Base-by-base conservation (phyloP, 2,888 invertebrate genomes). In the Cataglyphis livida region DNA sequence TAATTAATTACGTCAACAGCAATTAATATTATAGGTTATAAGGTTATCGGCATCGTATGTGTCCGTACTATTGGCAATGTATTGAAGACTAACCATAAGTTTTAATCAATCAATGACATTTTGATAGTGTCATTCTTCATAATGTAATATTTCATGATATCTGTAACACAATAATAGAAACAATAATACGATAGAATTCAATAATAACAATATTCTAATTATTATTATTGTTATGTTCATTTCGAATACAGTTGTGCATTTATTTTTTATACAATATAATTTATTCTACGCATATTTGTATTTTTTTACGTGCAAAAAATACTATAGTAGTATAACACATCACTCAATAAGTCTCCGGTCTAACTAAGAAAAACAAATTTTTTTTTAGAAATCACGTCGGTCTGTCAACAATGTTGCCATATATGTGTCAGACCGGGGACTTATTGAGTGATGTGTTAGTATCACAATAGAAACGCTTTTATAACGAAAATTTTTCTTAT, bases 11-110 rank as follows among this genome's bases (percentile, higher is more conserved):
- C 10, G 4, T 64, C 6, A 75, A 0, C 0, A 51, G 18, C 1
- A 25, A 65, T 41, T 21, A 70, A 78, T 12, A 54, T 85, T 88
- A 44, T 64, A 89, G 87, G 81, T 88, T 28, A 44, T 89, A 54
- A 88, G 86, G 41, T 81, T 85, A 28, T 87, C 89, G 7, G 84
- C 74, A 44, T 89, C 88, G 0, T 89, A 88, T 44, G 70, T 89
- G 7, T 89, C 89, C 0, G 68, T 89, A 7, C 81, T 89, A 21
- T 82, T 86, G 28, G 82, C 86, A 7, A 59, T 82, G 44, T 81
- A 83, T 15, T 85, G 54, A 86, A 44, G 28, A 66, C 28, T 25
- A 25, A 32, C 32, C 5, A 32, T 54, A 32, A 64, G 25, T 6
- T 68, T 0, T 41, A 15, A 1, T 57, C 0, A 10, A 57, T 62